phyloP scores from a whole-genome alignment of 2,888 invertebrate species.

The Dolomedes plantarius region DNA sequence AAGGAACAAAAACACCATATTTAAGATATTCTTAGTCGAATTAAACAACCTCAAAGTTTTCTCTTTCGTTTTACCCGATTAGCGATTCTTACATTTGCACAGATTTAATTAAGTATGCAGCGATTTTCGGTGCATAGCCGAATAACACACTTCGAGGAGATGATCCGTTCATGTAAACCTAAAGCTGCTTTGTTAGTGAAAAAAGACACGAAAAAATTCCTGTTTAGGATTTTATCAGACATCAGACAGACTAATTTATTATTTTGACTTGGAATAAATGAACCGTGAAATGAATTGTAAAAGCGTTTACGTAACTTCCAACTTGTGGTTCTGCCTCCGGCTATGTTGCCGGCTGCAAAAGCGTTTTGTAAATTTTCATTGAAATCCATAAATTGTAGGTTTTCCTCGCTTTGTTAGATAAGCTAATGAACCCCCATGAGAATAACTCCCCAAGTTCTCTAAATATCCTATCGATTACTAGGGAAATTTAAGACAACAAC shows the following conservation, averaged over 20 bases:
- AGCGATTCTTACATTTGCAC: no score
- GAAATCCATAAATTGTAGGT: background rate
- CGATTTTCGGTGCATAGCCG: no score
- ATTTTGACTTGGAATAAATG: background rate
- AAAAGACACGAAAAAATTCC: background rate
- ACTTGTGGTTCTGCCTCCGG: background rate
- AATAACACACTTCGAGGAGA: no score
- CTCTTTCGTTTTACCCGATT: no score
- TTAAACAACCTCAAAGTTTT: no score
- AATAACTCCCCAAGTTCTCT: background rate
- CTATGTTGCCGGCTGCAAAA: background rate
- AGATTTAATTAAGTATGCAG: no score
- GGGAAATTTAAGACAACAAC: no score
- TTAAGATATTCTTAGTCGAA: no score
- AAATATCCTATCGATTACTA: no score
- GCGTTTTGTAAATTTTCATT: background rate
- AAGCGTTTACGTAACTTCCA: background rate
- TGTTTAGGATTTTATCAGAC: background rate
- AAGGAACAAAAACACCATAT: no score
- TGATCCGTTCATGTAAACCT: background rate
- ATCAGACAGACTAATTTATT: background rate
- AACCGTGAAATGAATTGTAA: constrained; percentile 8
- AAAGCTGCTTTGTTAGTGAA: background rate
- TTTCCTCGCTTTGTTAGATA: background rate
- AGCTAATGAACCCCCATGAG: background rate